Evolutionary conservation across 2,113 vertebrate species (phyloP).

Genomic region (Brachypteracias leptosomus): DNA sequence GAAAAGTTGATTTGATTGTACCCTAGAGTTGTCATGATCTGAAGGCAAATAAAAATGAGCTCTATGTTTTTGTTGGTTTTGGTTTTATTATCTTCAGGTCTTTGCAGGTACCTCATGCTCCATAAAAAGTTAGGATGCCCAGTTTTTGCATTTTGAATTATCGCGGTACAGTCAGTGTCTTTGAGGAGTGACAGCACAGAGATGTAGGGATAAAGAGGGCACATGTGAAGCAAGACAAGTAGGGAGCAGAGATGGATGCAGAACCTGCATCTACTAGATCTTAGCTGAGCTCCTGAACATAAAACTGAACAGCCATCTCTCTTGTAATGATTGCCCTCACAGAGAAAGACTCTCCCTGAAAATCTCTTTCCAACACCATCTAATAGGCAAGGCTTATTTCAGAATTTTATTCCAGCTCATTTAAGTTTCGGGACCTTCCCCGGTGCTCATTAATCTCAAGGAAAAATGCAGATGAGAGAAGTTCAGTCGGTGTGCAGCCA

Average conservation of each 20-base stretch:
- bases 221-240: background rate
- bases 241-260: background rate
- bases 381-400: slow-evolving; percentile 42
- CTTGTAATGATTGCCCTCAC: background rate
- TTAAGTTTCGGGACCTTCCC: slow-evolving; percentile 32
- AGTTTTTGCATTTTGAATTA: background rate
- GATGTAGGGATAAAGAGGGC: background rate
- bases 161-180: background rate
- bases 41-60: background rate
- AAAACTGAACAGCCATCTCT: background rate
- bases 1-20: background rate
- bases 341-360: background rate
- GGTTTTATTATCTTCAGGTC: background rate
- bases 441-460: slow-evolving; percentile 17
- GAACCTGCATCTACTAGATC: background rate
- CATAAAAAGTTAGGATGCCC: fast-evolving
- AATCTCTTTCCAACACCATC: background rate
- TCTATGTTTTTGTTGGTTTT: background rate
- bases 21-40: background rate
- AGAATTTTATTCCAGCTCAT: slow-evolving; percentile 30
- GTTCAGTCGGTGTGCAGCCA: background rate
- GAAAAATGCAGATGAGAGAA: slow-evolving; percentile 50
- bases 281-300: background rate
- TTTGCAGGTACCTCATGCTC: background rate
- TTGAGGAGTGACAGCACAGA: background rate